Evolutionary conservation across 2,797 vertebrate genomes (phyloP), one percentile per base, ranked within the genome.

Genomic region (Toxotes lorentzi): DNA sequence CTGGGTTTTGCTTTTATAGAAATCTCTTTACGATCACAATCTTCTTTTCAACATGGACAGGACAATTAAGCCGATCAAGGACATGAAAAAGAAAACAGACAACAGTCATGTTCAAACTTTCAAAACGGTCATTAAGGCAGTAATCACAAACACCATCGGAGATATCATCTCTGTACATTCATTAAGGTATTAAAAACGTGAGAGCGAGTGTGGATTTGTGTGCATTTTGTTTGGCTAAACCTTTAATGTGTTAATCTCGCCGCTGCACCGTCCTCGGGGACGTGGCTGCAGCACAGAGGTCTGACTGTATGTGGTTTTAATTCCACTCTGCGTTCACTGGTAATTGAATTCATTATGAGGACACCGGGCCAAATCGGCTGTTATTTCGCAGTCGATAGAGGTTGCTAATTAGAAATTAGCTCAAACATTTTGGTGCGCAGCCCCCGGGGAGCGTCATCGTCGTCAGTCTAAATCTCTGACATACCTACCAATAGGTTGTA

Each of bases 401-500:
- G 79, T 83, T 81, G 81, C 89, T 93, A 92, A 94, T 91, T 86
- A 83, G 82, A 93, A 92, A 90, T 93, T 78, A 90, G 86, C 87
- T 84, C 57, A 63, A 84, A 83, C 85, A 84, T 79, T 88, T 41
- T 77, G 58, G 66, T 68, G 50, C 34, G 4, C 59, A 23, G 74
- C 69, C 89, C 73, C 83, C 1, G 0, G 89, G 88, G 82, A 84
- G 51, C 24, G 10, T 43, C 27, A 8, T 43, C 27, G 6, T 81
- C 41, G 68, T 79, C 78, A 70, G 57, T 78, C 71, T 70, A 35
- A 69, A 82, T 78, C 79, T 79, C 78, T 63, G 81, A 85, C 86
- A 82, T 60, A 81, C 78, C 80, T 76, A 71, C 79, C 76, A 85
- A 81, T 79, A 43, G 65, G 78, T 84, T 21, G 53, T 84, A 90